Base-by-base conservation (phyloP, 2,888 invertebrate genomes). In the Parascotia fuliginaria region DNA sequence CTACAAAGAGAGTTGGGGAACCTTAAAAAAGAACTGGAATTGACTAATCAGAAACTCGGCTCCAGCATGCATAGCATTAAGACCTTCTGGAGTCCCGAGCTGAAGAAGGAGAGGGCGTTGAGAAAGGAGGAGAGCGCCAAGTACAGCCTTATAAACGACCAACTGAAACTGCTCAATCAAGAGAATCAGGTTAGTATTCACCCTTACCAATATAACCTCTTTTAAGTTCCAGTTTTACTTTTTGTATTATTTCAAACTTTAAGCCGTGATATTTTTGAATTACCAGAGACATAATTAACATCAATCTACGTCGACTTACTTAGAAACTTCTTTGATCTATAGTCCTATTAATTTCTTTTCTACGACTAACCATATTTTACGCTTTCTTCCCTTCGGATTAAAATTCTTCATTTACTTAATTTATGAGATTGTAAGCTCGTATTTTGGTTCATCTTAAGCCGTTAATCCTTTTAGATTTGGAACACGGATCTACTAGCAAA, bases 51-150 rank as follows among this genome's bases (percentile, higher is more conserved):
- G 92, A 99, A 99, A 92, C 94, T 99, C 75, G 98, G 98, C 85
- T 98, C 98, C 82, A 98, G 97, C 78, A 99, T 99, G 99, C 99
- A 99, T 93, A 98, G 98, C 92, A 99, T 99, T 89, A 99, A 99
- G 93, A 99, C 99, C 46, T 99, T 99, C 92, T 99, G 99, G 99
- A 98, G 98, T 83, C 99, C 99, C 13, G 99, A 99, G 93, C 93
- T 99, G 86, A 99, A 99, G 93, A 98, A 99, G 91, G 99, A 99
- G 92, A 93, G 99, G 63, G 98, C 98, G 42, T 87, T 99, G 73
- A 94, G 99, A 70, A 99, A 99, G 85, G 99, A 99, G 89, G 99
- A 99, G 91, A 97, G 97, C 85, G 97, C 98, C 80, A 98, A 98
- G 90, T 98, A 98, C 93, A 97, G 97, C 88, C 95, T 98, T 85